These are phyloP conservation scores for Cephalopachus bancanus DNA, from an alignment of 2,797 vertebrate species.

Conservation along the genomic window DNA sequence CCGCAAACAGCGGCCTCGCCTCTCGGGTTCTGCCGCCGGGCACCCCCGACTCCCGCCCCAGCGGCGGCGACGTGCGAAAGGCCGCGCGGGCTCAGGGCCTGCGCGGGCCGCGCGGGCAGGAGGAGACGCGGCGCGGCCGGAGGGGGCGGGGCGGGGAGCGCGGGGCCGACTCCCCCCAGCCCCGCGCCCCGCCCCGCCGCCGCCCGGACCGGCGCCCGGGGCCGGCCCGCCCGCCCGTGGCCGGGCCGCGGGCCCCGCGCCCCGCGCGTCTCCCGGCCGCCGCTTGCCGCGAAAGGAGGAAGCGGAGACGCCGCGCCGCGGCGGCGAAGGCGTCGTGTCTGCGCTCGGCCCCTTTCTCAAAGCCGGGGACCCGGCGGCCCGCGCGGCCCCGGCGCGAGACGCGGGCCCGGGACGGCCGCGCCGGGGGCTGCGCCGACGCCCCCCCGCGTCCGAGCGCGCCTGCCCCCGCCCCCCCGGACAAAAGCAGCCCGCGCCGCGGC, in stretches of 20 bases:
- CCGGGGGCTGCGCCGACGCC: background rate
- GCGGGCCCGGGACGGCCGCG: background rate
- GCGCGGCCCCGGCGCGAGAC: background rate
- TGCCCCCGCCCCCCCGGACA: too few relatives aligned
- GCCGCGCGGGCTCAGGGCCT: too few relatives aligned
- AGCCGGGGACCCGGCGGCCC: background rate
- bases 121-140: background rate
- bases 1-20: conserved; percentile 87
- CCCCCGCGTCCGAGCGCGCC: background rate
- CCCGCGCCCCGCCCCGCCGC: background rate
- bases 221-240: too few relatives aligned
- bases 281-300: background rate
- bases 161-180: background rate
- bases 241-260: too few relatives aligned
- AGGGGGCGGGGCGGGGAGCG: too few relatives aligned
- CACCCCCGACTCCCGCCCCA: conserved; percentile 57
- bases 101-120: background rate
- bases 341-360: accelerated
- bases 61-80: too few relatives aligned
- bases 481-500: background rate
- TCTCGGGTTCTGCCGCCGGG: conserved; percentile 83
- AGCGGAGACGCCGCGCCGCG: too few relatives aligned
- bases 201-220: background rate
- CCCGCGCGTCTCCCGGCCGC: background rate
- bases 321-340: accelerated